Evolutionary conservation across 2,113 vertebrate genomes (phyloP).

Genomic region (Propithecus coquereli): DNA sequence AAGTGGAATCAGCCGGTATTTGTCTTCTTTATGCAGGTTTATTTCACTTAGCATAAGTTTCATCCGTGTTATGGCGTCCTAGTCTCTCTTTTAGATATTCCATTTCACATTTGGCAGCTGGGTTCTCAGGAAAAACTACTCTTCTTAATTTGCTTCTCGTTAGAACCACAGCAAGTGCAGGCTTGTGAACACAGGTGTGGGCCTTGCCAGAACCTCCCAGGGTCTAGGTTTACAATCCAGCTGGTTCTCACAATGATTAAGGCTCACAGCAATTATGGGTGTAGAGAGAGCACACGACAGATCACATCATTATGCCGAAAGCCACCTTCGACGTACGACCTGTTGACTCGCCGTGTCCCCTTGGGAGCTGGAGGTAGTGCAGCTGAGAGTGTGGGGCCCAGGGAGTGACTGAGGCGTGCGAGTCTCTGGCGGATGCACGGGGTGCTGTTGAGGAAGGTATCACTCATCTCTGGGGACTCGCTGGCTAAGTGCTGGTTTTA

Average conservation of each 20-base stretch:
- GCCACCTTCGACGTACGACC: background rate
- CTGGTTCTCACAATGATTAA: background rate
- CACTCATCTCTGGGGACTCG: background rate
- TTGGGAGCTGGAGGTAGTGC: background rate
- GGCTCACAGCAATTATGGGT: background rate
- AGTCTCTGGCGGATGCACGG: background rate
- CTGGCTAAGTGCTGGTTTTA: background rate
- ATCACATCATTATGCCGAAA: background rate
- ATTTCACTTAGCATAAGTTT: background rate
- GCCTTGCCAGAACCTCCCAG: background rate
- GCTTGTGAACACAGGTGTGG: background rate
- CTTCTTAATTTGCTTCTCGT: background rate
- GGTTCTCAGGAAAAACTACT: background rate
- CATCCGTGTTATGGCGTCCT: accelerated
- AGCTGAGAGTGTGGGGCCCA: accelerated
- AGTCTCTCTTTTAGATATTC: background rate
- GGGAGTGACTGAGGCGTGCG: accelerated
- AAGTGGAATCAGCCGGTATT: accelerated
- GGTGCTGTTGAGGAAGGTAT: accelerated
- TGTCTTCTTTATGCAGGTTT: background rate
- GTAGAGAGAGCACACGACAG: background rate
- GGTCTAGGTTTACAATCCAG: background rate
- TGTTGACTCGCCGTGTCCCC: background rate
- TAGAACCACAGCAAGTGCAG: background rate
- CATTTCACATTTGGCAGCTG: background rate